These are phyloP conservation scores for Aphis craccivora DNA, from an alignment of 1,140 invertebrate species.

Conservation along the genomic window DNA sequence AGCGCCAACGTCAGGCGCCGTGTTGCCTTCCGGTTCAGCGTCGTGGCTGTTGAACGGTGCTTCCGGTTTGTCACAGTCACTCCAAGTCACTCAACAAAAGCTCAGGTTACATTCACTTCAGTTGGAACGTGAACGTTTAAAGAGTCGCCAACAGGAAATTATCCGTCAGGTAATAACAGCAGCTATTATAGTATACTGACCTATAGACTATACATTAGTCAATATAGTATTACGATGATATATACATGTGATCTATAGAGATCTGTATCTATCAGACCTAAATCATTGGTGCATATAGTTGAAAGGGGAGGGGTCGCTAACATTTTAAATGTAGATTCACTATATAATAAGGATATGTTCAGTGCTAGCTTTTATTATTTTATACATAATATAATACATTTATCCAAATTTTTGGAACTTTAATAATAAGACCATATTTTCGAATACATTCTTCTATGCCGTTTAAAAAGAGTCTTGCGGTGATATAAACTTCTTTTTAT, in stretches of 20 bases:
- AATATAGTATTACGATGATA: not conserved
- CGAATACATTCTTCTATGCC: not conserved
- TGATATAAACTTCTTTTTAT: not conserved
- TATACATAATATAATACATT: not conserved
- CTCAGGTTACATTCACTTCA: conserved; percentile 82
- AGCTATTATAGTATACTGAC: not conserved
- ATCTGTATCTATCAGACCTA: not conserved
- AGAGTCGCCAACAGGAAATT: conserved; percentile 88
- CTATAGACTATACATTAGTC: not conserved
- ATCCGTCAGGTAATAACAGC: conserved; percentile 74
- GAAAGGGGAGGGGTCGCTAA: not conserved
- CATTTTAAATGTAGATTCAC: not conserved
- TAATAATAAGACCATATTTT: not conserved
- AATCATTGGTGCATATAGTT: not conserved
- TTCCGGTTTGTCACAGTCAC: conserved; percentile 62
- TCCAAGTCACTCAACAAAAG: conserved; percentile 79
- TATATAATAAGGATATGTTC: not conserved
- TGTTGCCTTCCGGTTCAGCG: conserved; percentile 65
- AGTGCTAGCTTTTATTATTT: not conserved
- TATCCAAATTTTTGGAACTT: not conserved
- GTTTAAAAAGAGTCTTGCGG: not conserved
- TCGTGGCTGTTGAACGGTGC: conserved; percentile 35
- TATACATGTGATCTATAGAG: not conserved
- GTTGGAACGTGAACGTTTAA: conserved; percentile 84
- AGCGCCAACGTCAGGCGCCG: conserved; percentile 69